Base-by-base conservation (phyloP, 2,113 vertebrate species). In the Calyptomena viridis region DNA sequence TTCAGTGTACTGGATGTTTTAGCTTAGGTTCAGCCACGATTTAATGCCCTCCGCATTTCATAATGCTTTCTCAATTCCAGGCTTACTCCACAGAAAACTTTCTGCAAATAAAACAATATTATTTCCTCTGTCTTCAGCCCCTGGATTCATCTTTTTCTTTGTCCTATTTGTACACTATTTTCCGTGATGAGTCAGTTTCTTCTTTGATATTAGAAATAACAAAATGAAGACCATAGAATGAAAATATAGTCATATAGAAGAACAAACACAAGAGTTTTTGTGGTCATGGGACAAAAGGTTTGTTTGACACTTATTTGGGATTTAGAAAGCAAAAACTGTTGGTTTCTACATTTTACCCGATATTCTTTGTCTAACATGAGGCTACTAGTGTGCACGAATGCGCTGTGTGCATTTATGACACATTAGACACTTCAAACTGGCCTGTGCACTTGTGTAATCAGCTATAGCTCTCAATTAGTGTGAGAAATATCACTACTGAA, bases 81-180 rank as follows among this genome's bases (percentile, higher is more conserved):
- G 23, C 42, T 77, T 89, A 63, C 33, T 91, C 60, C 44, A 85
- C 42, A 84, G 68, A 89, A 94, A 93, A 64, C 47, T 78, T 92
- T 87, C 62, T n/a, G 33, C 46, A 90, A 84, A 94, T 88, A 90
- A 90, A 91, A 93, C 33, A 85, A 4, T 92, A 87, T 94, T 72
- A 24, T 84, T 88, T 88, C 63, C 33, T 85, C 11, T n/a, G 31
- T 67, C 35, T 42, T n/a, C 27, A 31, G 50, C 14, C 66, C 47
- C 28, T 71, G 60, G 42, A 91, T 74, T 93, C 77, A 72, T 66
- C 37, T 68, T 22, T 64, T 76, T 85, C 42, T 80, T 91, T 84
- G 47, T 69, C 58, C 62, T 64, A 18, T 64, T 89, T 92, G 86
- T 89, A 55, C n/a, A 59, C 76, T 66, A 8, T 79, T 13, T 89